These are phyloP conservation scores for Motacilla alba DNA, from an alignment of 2,113 vertebrate species.

Conservation along the genomic window DNA sequence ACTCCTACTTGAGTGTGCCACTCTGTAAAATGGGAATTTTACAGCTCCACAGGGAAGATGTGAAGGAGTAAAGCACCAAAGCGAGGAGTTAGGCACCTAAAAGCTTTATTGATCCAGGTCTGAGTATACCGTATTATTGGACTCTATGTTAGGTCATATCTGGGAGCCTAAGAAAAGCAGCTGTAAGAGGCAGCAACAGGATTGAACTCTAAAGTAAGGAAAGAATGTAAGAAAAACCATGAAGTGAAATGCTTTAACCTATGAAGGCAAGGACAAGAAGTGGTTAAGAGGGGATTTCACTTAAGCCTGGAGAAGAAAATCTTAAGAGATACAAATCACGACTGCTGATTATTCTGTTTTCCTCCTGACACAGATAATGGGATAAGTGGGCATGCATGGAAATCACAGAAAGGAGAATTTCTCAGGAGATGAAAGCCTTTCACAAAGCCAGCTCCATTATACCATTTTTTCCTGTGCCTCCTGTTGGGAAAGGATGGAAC, in stretches of 20 bases:
- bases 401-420: constrained; percentile 64
- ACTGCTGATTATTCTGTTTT: constrained; percentile 70
- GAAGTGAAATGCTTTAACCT: constrained; percentile 41
- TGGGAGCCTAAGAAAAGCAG: constrained; percentile 47
- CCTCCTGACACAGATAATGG: constrained; percentile 72
- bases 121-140: constrained; percentile 28
- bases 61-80: constrained; percentile 49
- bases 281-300: constrained; percentile 66
- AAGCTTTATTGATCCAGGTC: constrained; percentile 52
- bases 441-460: not conserved
- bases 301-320: constrained; percentile 62
- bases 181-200: constrained; percentile 4
- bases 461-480: constrained; percentile 39
- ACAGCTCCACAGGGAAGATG: constrained; percentile 45
- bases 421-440: constrained; percentile 62
- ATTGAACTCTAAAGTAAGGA: constrained; percentile 25
- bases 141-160: constrained; percentile 44
- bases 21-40: constrained; percentile 66
- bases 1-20: constrained; percentile 15
- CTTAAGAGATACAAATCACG: constrained; percentile 68
- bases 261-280: constrained; percentile 56
- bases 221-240: constrained; percentile 31
- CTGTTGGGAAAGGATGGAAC: constrained; percentile 50
- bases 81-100: constrained; percentile 25
- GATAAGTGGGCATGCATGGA: constrained; percentile 70